Percentiles rank a stretch among this genome's conserved stretches.
Conservation (phyloP, 2,797 vertebrate genomes). For the Cephalopachus bancanus region DNA sequence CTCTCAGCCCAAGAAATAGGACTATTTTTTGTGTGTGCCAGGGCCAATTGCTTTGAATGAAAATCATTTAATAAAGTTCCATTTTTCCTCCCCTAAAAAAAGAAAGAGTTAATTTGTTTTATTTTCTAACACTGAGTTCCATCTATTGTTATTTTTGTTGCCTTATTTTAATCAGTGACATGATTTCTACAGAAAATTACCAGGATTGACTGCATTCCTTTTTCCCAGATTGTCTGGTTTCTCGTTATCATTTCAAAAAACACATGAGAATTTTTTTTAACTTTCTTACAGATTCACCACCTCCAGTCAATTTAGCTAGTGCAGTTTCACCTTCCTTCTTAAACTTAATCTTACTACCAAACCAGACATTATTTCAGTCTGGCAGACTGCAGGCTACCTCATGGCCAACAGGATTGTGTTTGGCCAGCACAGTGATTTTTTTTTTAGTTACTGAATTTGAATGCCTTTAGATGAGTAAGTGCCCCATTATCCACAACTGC, state of each 20-base stretch:
- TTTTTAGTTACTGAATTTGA: constrained; percentile 47
- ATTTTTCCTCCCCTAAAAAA: no score
- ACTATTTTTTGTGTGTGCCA: neutral
- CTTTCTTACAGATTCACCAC: neutral
- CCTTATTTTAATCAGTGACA: neutral
- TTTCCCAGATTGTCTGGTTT: neutral
- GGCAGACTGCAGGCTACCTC: neutral
- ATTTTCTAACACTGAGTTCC: neutral
- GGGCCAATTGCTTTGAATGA: neutral
- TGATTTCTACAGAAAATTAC: constrained; percentile 32
- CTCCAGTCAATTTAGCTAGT: neutral
- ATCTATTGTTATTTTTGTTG: neutral
- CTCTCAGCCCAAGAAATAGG: neutral
- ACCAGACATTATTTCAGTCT: neutral
- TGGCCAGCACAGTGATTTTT: neutral
- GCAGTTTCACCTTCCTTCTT: neutral
- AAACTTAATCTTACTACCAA: neutral
- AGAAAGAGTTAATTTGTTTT: neutral
- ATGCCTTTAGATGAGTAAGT: neutral
- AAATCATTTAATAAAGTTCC: neutral
- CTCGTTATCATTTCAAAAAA: constrained; percentile 11
- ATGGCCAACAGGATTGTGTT: neutral
- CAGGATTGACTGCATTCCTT: neutral
- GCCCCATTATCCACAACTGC: neutral
- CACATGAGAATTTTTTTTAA: neutral